These are phyloP conservation scores for Sebastes matsubarae DNA, from an alignment of 2,797 vertebrate species.

Conservation along the genomic window DNA sequence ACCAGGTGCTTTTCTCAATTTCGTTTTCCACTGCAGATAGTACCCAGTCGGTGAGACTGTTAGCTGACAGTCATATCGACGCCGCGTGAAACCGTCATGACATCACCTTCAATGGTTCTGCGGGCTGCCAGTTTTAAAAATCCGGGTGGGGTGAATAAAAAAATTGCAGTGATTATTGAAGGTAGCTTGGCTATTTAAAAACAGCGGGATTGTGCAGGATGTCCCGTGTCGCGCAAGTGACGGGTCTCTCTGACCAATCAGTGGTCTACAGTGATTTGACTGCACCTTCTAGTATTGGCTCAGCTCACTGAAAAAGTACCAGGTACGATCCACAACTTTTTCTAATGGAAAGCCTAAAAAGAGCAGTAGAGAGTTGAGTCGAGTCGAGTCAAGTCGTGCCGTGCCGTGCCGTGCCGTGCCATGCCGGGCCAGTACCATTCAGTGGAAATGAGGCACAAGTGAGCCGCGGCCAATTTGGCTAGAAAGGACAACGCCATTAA, in stretches of 20 bases:
- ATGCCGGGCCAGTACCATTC: not conserved
- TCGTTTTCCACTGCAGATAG: too few relatives aligned
- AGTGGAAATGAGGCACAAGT: not conserved
- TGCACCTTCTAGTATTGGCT: not conserved
- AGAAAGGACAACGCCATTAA: not conserved
- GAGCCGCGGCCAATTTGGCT: not conserved
- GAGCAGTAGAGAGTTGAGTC: not conserved
- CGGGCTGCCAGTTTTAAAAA: not conserved
- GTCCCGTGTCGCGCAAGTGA: not conserved
- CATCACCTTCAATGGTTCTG: not conserved
- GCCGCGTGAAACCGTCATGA: not conserved
- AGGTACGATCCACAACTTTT: not conserved
- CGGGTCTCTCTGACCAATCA: not conserved
- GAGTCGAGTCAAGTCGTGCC: not conserved
- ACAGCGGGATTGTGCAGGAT: not conserved
- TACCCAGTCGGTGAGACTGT: not conserved
- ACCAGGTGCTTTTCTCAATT: not conserved
- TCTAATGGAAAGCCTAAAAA: not conserved
- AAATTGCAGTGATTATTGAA: not conserved
- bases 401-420: not conserved
- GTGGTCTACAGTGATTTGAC: not conserved
- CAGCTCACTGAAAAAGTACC: not conserved
- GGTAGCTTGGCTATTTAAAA: not conserved
- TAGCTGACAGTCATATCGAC: accelerated
- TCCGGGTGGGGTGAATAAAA: not conserved